Evolutionary conservation across 1,140 invertebrate species (phyloP).

Genomic region (Drosophila pseudoananassae): DNA sequence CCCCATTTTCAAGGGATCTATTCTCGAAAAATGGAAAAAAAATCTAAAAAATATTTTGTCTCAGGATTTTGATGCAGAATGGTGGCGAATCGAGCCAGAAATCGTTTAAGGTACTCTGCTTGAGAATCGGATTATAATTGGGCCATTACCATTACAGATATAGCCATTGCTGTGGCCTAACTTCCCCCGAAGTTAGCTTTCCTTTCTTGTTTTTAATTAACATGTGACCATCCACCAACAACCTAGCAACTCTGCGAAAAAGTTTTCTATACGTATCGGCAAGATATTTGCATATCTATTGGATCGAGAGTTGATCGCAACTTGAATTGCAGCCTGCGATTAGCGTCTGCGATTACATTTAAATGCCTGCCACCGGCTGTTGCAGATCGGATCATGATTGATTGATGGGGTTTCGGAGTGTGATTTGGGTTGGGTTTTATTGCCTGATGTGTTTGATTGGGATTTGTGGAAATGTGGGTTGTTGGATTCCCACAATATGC

Average conservation of each 20-base stretch:
- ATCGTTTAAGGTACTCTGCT: no score
- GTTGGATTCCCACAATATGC: conserved; percentile 11
- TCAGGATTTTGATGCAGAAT: no score
- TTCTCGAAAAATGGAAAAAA: no score
- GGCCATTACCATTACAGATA: no score
- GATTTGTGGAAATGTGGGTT: conserved; percentile 5
- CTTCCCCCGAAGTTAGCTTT: neutral
- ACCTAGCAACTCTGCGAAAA: conserved; percentile 20
- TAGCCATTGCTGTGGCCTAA: no score
- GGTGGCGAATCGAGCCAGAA: no score
- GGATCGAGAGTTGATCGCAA: conserved; percentile 41
- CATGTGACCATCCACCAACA: conserved; percentile 28
- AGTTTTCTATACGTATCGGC: conserved; percentile 9
- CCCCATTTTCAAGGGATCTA: no score
- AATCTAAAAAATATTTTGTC: no score
- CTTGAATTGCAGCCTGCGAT: conserved; percentile 69
- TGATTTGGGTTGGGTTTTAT: conserved; percentile 11
- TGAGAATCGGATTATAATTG: no score
- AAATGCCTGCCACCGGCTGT: conserved; percentile 74
- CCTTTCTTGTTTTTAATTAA: conserved; percentile 39
- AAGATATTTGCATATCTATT: conserved; percentile 61
- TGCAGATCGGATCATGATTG: conserved; percentile 46
- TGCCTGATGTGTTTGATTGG: neutral
- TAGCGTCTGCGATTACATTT: conserved; percentile 70
- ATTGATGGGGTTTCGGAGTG: conserved; percentile 51